Evolutionary conservation across 1,140 invertebrate species (phyloP).

Genomic region (Sinonovacula constricta): DNA sequence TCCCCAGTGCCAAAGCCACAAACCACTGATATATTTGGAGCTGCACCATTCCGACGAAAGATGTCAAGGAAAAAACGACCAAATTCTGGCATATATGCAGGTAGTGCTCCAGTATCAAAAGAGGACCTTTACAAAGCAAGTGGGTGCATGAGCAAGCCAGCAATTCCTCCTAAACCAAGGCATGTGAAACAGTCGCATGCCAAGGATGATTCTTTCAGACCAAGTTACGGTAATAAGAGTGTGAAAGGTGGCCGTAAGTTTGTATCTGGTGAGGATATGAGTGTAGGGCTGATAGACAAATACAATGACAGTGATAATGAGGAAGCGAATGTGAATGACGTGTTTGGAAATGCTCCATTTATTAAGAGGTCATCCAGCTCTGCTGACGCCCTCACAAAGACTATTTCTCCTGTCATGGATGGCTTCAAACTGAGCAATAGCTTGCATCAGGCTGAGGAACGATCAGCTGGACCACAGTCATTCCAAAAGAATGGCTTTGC

Average conservation of each 20-base stretch:
- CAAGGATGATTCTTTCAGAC: constrained; percentile 19
- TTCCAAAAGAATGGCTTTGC: constrained; percentile 33
- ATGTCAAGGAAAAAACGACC: constrained; percentile 65
- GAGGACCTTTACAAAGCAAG: constrained; percentile 13
- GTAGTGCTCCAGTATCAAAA: constrained; percentile 39
- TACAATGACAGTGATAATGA: constrained; percentile 47
- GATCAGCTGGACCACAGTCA: not conserved
- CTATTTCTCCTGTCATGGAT: not conserved
- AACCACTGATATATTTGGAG: constrained; percentile 74
- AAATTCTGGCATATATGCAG: constrained; percentile 38
- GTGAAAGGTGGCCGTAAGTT: constrained; percentile 12
- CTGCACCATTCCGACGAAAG: constrained; percentile 76
- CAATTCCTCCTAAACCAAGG: constrained; percentile 42
- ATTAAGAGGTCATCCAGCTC: constrained; percentile 61
- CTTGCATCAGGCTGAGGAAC: not conserved
- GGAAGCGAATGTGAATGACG: constrained; percentile 78
- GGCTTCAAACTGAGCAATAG: not conserved
- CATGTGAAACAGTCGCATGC: constrained; percentile 6
- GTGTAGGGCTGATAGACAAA: constrained; percentile 15
- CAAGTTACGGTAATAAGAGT: not conserved
- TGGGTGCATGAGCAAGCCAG: constrained; percentile 19
- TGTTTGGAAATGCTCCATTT: constrained; percentile 88
- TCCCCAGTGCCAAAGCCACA: constrained; percentile 52
- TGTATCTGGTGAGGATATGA: constrained; percentile 41
- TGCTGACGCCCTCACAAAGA: constrained; percentile 22